Base-by-base conservation (phyloP, 2,888 invertebrate species). In the Oxytorus armatus region DNA sequence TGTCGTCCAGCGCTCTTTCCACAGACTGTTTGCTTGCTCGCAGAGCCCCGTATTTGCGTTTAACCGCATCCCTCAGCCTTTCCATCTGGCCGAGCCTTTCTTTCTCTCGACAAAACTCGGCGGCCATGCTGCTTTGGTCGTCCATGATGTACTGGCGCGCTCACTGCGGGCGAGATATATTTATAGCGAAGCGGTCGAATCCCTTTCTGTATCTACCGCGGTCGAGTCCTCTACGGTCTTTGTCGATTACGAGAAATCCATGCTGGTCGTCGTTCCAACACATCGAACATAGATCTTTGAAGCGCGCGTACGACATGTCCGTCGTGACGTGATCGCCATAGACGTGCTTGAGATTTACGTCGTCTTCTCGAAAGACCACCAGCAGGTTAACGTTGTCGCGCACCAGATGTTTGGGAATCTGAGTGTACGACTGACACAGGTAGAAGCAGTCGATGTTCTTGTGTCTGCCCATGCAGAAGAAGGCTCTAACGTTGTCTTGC, bases 311-410 rank as follows among this genome's bases (percentile, higher is more conserved):
- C 3, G 75, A 14, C 84, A 86, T 81, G 65, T 85, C 80, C 61
- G 83, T 65, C 47, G 81, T 77, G 8, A 83, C 44, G 75, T 86
- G 73, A 74, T 83, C 79, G 29, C 77, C 75, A 55, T 79, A 78
- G 18, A 88, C 77, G 76, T 90, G 89, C 78, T 84, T 87, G 53
- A 91, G 79, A 85, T 91, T 91, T 53, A 86, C 77, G 70, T 88
- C 85, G 84, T 92, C 90, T 84, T 91, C 89, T 79, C 89, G 89
- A 82, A 91, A 92, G 14, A 74, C 25, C 14, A 90, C 78, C 4
- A 90, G 47, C 21, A 90, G 82, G 79, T 91, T 91, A 5, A 87
- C 82, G 84, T 91, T 91, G 78, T 91, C 90, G 18, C 90, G 82
- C 23, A 91, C 84, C 23, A 90, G 82, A 76, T 91, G 89, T 85